Evolutionary conservation across 2,797 vertebrate species (phyloP).

Genomic region (Huso huso): DNA sequence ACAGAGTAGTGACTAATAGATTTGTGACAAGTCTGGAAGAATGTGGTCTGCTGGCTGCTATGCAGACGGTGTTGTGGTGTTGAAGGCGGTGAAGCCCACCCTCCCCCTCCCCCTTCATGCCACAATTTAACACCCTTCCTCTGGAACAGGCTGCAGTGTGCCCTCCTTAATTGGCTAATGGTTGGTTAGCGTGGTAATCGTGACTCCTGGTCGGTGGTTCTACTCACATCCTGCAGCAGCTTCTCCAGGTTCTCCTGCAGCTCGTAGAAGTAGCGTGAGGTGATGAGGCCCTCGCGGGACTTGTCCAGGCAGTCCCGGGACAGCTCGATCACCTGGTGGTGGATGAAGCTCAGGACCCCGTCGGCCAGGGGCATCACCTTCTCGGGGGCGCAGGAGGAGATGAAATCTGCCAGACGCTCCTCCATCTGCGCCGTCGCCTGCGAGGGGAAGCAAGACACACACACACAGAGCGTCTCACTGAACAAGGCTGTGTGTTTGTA

Average conservation of each 20-base stretch:
- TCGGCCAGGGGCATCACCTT: slow-evolving; percentile 83
- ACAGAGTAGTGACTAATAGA: slow-evolving; percentile 22
- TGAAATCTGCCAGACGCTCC: slow-evolving; percentile 82
- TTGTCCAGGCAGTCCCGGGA: slow-evolving; percentile 91
- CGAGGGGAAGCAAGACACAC: slow-evolving; percentile 1
- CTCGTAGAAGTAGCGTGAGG: slow-evolving; percentile 93
- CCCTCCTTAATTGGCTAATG: background rate
- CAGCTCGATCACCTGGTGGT: slow-evolving; percentile 94
- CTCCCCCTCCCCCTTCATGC: too few relatives aligned
- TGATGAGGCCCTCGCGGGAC: slow-evolving; percentile 84
- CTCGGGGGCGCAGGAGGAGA: slow-evolving; percentile 74
- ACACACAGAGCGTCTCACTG: background rate
- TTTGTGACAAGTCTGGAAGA: slow-evolving; percentile 21
- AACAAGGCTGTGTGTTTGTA: too few relatives aligned
- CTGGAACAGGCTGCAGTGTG: too few relatives aligned
- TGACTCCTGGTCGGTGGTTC: slow-evolving; percentile 14
- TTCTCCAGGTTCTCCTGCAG: slow-evolving; percentile 95
- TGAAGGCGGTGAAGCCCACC: background rate
- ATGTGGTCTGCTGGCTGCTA: slow-evolving; percentile 1
- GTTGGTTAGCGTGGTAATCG: background rate
- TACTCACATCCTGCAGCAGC: slow-evolving; percentile 88
- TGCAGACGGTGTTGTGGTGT: background rate
- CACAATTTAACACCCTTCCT: too few relatives aligned
- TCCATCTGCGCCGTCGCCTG: slow-evolving; percentile 97
- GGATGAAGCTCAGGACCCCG: slow-evolving; percentile 90